Evolutionary conservation across 2,888 invertebrate species (phyloP), one percentile per base, ranked within the genome.

Genomic region (Agrilus cyanescens): DNA sequence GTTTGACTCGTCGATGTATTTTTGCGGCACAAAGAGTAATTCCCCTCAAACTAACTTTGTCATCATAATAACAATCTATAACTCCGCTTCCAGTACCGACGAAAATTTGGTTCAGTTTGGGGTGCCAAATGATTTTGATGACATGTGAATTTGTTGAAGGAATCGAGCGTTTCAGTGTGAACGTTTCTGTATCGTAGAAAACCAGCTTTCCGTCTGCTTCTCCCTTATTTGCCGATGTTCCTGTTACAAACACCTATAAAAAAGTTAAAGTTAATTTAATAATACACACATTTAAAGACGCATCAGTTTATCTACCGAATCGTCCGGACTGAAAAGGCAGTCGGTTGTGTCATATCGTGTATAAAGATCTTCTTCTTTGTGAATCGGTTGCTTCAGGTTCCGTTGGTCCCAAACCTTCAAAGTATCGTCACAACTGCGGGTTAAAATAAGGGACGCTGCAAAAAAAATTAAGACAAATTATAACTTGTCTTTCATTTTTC

Each of bases 81-180:
- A 77, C 71, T 0, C 97, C 97, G 61, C 93, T 88, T 0, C 91
- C 91, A 53, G 89, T 87, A 0, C 94, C 89, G 0, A 90, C 81
- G 49, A 96, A 87, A 33, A 98, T 80, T 63, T 98, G 98, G 61
- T 98, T 97, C n/a, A 98, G 67, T 62, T 93, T 90, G 0, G 97
- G 88, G 68, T 98, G 97, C 98, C 98, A 98, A 1, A 87, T 64
- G 0, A 84, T 78, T 60, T 94, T 86, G 1, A 97, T 87, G 0
- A 91, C 80, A 50, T 88, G 88, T 0, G 88, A 82, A 55, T 83
- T 76, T 0, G 82, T 76, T 0, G 93, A 85, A 7, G 80, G 75
- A 42, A 95, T 78, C 48, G 82, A 76, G 32, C 82, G 78, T 0
- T 87, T 74, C 25, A 78, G 59, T 15, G 86, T 75, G 53, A 88